These are phyloP conservation scores for Cartodere bifasciata DNA, from an alignment of 2,888 invertebrate species.

Conservation along the genomic window DNA sequence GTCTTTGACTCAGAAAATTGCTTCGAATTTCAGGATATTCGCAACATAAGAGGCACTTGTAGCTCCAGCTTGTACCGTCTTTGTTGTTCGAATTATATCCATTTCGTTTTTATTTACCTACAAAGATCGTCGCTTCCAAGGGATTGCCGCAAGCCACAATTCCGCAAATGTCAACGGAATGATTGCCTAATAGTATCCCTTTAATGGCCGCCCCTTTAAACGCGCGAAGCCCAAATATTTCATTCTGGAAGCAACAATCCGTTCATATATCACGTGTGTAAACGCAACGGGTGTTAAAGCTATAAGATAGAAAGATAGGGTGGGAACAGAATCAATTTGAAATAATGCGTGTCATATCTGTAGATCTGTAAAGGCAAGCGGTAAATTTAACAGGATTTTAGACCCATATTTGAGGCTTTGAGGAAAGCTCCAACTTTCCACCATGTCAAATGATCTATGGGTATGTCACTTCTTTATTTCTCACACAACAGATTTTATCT, in stretches of 20 bases:
- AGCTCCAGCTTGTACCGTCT: no score
- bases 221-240: neutral
- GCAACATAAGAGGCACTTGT: no score
- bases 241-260: constrained; percentile 19
- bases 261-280: constrained; percentile 20
- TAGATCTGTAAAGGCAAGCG: constrained; percentile 16
- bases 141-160: constrained; percentile 2
- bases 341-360: constrained; percentile 27
- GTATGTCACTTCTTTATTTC: no score
- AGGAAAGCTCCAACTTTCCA: constrained; percentile 16
- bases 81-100: no score
- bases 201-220: constrained; percentile 1
- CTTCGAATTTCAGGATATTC: no score
- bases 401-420: constrained; percentile 20
- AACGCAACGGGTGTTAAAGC: constrained; percentile 20
- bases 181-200: constrained; percentile 5
- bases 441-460: no score
- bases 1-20: no score
- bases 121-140: neutral
- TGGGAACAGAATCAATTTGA: constrained; percentile 24
- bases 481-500: no score
- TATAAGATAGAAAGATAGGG: constrained; percentile 18
- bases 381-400: constrained; percentile 17
- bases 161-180: neutral
- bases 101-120: neutral